Evolutionary conservation across 2,888 invertebrate genomes (phyloP).

Genomic region (Archaeoteleia sp.): DNA sequence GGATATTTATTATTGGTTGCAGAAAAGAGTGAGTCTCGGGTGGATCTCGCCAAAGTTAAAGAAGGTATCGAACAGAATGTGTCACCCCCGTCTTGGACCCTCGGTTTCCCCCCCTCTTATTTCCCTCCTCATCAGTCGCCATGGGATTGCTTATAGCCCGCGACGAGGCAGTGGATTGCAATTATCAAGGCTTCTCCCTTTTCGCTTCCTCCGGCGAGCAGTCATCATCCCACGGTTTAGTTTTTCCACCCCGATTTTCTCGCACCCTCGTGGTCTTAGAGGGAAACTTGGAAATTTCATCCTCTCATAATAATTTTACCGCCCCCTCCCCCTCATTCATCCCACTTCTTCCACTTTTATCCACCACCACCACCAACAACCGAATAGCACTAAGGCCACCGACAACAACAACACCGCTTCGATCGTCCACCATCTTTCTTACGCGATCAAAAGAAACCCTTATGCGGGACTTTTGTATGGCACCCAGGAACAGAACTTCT

Average conservation of each 20-base stretch:
- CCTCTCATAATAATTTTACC: conserved; percentile 68
- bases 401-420: conserved; percentile 37
- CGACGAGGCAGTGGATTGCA: conserved; percentile 70
- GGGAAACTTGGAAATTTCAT: conserved; percentile 72
- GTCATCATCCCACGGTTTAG: conserved; percentile 44
- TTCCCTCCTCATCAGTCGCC: conserved; percentile 61
- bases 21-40: conserved; percentile 36
- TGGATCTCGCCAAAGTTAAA: conserved; percentile 29
- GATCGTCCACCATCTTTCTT: conserved; percentile 60
- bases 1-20: conserved; percentile 53
- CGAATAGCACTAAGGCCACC: conserved; percentile 23
- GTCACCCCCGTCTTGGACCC: conserved; percentile 47
- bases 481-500: conserved; percentile 40
- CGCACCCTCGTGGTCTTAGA: conserved; percentile 58
- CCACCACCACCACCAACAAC: neutral
- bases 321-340: conserved; percentile 43
- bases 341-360: conserved; percentile 14
- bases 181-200: conserved; percentile 70
- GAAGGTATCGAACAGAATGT: conserved; percentile 60
- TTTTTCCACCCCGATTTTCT: conserved; percentile 54
- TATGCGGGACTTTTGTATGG: conserved; percentile 47
- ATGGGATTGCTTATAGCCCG: conserved; percentile 61
- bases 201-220: conserved; percentile 39
- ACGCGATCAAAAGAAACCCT: conserved; percentile 61
- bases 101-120: conserved; percentile 48